Conservation (phyloP, 2,113 vertebrate genomes). For the Vulpes vulpes region DNA sequence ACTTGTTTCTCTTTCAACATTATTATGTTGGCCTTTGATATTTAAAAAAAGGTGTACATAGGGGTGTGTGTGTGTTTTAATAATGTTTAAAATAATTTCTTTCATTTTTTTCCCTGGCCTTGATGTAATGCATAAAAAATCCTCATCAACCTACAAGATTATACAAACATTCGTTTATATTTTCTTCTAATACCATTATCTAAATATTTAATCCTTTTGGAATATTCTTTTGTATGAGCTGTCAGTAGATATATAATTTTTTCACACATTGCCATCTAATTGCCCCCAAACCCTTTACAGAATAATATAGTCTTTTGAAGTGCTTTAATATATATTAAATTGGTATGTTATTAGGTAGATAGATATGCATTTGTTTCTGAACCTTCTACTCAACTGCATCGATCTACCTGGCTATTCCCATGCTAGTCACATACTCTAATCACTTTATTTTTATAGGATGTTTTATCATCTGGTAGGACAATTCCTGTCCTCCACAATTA, state of each 20-base stretch:
- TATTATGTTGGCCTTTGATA: conserved; percentile 29
- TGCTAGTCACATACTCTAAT: background rate
- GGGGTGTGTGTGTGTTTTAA: background rate
- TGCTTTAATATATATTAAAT: background rate
- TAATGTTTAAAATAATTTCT: conserved; percentile 10
- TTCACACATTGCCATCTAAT: conserved; percentile 24
- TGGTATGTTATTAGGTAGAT: background rate
- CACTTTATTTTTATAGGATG: conserved; percentile 5
- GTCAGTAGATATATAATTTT: background rate
- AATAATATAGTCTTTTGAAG: conserved; percentile 2
- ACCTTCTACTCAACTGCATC: background rate
- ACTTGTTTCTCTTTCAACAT: conserved; percentile 11
- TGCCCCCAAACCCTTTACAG: conserved; percentile 3
- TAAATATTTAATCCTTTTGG: conserved; percentile 39
- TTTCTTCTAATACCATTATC: conserved; percentile 42
- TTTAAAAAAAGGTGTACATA: background rate
- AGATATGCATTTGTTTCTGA: background rate
- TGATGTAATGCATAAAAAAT: conserved; percentile 9
- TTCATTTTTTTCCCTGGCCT: background rate
- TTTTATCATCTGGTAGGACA: conserved; percentile 15
- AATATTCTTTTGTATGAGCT: conserved; percentile 2
- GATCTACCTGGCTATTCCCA: background rate
- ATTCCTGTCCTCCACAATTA: background rate
- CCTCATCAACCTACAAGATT: background rate
- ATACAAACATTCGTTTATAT: background rate